Conservation (phyloP, 2,113 vertebrate genomes). For the Euleptes europaea region DNA sequence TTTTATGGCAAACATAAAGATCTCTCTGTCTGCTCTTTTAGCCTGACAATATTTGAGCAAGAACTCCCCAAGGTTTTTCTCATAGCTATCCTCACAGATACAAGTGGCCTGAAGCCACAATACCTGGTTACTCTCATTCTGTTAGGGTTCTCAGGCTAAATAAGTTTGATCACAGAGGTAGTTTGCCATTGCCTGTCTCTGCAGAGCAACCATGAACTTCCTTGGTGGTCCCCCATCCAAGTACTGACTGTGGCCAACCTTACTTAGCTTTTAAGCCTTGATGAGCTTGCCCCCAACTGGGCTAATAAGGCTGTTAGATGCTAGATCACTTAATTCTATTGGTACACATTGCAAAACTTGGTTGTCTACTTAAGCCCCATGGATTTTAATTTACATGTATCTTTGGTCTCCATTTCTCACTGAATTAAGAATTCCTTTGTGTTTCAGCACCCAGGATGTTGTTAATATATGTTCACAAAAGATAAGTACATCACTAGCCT, state of each 20-base stretch:
- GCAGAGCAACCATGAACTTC: no score
- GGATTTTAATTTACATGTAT: neutral
- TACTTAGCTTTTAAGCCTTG: no score
- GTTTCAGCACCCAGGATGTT: neutral
- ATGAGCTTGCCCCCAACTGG: no score
- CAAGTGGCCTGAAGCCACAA: neutral
- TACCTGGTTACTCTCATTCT: neutral
- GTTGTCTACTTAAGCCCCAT: neutral
- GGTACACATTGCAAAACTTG: neutral
- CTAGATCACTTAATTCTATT: neutral
- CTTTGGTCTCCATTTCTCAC: neutral
- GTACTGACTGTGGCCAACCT: no score
- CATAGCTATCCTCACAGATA: slow-evolving; percentile 13
- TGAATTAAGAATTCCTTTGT: neutral
- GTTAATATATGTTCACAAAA: neutral
- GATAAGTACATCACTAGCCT: neutral
- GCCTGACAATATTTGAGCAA: slow-evolving; percentile 30
- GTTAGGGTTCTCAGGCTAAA: slow-evolving; percentile 6
- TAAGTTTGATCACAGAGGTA: neutral
- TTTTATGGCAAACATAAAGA: slow-evolving; percentile 29
- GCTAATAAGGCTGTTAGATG: no score
- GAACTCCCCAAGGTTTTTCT: neutral
- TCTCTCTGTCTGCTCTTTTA: slow-evolving; percentile 8
- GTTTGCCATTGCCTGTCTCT: no score
- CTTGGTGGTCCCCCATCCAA: no score